phyloP scores from a whole-genome alignment of 1,140 invertebrate species.

The Diuraphis noxia region DNA sequence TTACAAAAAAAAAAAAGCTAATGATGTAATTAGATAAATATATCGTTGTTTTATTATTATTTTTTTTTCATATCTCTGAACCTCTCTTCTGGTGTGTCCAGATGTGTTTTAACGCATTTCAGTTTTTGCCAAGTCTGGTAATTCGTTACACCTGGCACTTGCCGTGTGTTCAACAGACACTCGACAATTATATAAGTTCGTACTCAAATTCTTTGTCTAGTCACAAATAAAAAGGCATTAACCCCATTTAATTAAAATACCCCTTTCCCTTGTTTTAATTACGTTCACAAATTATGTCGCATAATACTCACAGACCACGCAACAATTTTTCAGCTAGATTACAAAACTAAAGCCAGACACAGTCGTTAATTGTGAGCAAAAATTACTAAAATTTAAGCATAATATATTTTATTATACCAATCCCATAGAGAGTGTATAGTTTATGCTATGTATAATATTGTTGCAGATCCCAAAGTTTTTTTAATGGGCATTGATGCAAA shows the following conservation, averaged over 20 bases:
- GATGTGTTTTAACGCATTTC: conserved; percentile 36
- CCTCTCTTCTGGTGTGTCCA: background rate
- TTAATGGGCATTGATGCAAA: background rate
- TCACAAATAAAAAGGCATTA: conserved; percentile 47
- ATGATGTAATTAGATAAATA: conserved; percentile 41
- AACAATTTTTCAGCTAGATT: conserved; percentile 11
- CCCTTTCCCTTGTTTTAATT: conserved; percentile 1
- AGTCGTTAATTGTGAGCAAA: conserved; percentile 2
- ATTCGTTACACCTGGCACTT: conserved; percentile 45
- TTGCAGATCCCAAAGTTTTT: background rate
- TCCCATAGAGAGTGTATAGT: background rate
- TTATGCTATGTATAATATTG: background rate
- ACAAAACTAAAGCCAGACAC: background rate
- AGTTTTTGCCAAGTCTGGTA: conserved; percentile 21
- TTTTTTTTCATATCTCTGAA: conserved; percentile 8
- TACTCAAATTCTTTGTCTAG: conserved; percentile 44
- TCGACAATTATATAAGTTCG: background rate
- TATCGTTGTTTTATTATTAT: conserved; percentile 29
- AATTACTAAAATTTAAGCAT: background rate
- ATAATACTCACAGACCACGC: background rate
- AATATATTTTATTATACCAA: background rate
- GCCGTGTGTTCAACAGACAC: conserved; percentile 22
- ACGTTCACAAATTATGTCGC: background rate
- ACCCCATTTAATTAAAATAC: conserved; percentile 42
- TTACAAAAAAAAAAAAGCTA: background rate